These are phyloP conservation scores for Dromaius novaehollandiae DNA, from an alignment of 2,113 vertebrate species.

Conservation along the genomic window DNA sequence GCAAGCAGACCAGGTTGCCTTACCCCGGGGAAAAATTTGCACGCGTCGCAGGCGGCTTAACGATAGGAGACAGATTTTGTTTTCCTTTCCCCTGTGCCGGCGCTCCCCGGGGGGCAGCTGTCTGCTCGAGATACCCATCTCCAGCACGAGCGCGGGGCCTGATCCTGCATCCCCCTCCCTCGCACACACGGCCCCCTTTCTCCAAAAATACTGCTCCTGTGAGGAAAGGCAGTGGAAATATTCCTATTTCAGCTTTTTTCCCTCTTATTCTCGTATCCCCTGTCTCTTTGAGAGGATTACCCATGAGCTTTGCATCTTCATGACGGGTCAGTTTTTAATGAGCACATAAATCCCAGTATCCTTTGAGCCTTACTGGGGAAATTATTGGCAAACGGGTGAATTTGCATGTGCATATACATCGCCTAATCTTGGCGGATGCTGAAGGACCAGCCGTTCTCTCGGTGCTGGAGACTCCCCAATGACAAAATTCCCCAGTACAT, in stretches of 20 bases:
- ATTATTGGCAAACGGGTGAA: background rate
- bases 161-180: background rate
- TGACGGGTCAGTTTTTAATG: background rate
- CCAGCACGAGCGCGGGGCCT: background rate
- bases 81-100: fast-evolving
- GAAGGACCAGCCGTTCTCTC: background rate
- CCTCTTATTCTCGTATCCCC: background rate
- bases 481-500: background rate
- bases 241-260: background rate
- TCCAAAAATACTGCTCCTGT: fast-evolving
- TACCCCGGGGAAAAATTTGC: background rate
- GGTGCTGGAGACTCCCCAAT: background rate
- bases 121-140: background rate
- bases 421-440: background rate
- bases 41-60: background rate
- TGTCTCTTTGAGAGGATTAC: background rate
- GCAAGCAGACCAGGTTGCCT: background rate
- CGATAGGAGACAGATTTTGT: background rate
- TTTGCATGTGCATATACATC: background rate
- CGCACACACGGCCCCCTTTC: background rate
- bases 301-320: background rate
- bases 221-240: background rate
- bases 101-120: background rate
- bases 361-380: background rate
- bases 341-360: background rate